Base-by-base conservation (phyloP, 1,140 invertebrate species). In the Ips typographus region DNA sequence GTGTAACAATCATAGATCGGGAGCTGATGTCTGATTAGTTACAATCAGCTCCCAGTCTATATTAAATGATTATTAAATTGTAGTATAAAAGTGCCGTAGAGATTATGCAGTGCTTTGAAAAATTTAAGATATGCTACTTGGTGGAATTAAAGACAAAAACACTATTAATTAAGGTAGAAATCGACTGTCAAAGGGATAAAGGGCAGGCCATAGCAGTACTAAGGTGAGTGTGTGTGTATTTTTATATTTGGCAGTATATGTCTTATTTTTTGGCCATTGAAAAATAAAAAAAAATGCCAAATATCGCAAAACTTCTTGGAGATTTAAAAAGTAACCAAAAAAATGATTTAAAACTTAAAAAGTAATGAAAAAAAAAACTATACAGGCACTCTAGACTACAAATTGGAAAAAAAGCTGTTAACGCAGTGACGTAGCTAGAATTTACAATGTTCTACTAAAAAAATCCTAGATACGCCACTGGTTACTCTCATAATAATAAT, bases 91-190 rank as follows among this genome's bases (percentile, higher is more conserved):
- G 77, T 78, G 77, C 77, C 76, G 75, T 59, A 75, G 75, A 72
- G 62, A 57, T 76, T 77, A 77, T 77, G 77, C 77, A 72, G 77
- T 78, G 77, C 77, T 71, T 60, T 76, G 74, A 74, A 75, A 73
- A 68, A 61, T 65, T 7, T 44, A 49, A 65, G 42, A 66, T 70
- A 78, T 78, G 77, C 77, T 78, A 78, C 77, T 78, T 78, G 77
- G 77, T 65, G 63, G 63, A 60, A 3, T 44, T 36, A 43, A 71
- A 59, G 5, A 66, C 40, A 59, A 22, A 22, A 38, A 51, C 4
- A 6, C 51, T 4, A 38, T 57, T 43, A 37, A 65, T 42, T 4
- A 64, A 22, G 8, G 42, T 52, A 1, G 53, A 51, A 44, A 41
- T 22, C 22, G 22, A 22, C 22, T 22, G 22, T 22, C 22, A 22